A percentile compares a stretch with the other conserved stretches of the same genome.
Conservation (phyloP, 2,113 vertebrate species). For the Pseudopodoces humilis region DNA sequence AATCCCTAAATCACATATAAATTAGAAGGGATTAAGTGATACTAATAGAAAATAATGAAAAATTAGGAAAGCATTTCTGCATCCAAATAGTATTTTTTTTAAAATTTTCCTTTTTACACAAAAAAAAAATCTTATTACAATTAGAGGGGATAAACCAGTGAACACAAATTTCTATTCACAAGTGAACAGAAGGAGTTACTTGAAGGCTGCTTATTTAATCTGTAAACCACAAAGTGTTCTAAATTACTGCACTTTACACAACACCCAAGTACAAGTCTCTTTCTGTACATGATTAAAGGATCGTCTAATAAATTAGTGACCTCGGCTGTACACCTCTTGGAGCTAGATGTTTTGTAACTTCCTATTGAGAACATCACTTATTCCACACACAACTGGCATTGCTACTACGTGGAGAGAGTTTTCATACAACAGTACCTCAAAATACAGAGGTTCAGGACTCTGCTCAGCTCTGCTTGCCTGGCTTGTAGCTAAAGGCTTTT, state of each 20-base stretch:
- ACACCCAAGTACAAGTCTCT: not conserved
- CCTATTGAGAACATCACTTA: not conserved
- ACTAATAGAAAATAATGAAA: not conserved
- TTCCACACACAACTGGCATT: not conserved
- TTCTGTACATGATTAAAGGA: not conserved
- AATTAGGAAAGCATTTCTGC: not conserved
- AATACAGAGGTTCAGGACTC: constrained; percentile 87
- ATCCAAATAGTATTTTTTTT: not conserved
- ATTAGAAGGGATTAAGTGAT: not conserved
- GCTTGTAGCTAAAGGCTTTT: constrained; percentile 61
- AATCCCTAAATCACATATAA: not conserved
- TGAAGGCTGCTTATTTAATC: not conserved
- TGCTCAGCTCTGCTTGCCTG: constrained; percentile 74
- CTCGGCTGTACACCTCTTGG: not conserved
- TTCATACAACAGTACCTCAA: constrained; percentile 80
- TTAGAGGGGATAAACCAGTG: not conserved
- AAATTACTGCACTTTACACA: not conserved
- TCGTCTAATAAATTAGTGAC: not conserved
- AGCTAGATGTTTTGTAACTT: not conserved
- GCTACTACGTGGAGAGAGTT: not conserved
- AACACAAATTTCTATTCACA: not conserved
- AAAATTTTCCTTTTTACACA: not conserved
- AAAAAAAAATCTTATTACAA: not conserved
- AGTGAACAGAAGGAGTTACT: not conserved
- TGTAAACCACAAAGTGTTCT: not conserved